Conservation (phyloP, 2,888 invertebrate genomes). For the Mesodorylaimus sp. region DNA sequence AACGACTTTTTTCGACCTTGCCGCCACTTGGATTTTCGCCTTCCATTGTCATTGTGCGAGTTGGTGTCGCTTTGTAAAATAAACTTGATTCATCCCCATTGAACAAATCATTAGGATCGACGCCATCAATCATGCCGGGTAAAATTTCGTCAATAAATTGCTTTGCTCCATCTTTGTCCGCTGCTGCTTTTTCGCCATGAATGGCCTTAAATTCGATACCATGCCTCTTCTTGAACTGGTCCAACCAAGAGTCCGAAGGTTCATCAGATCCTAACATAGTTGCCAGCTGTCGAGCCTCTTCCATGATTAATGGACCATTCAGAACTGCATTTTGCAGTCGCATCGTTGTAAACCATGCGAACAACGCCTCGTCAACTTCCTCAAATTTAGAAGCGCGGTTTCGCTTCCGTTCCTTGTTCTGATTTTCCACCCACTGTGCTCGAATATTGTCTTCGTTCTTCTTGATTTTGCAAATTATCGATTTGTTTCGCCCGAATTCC, state of each 20-base stretch:
- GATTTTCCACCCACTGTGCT: too few species aligned
- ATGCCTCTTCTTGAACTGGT: not conserved
- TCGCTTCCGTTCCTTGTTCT: too few species aligned
- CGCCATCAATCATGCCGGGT: not conserved
- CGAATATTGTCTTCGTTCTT: too few species aligned
- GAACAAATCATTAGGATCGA: not conserved
- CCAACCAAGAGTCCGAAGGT: not conserved
- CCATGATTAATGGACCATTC: too few species aligned
- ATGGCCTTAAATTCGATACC: not conserved
- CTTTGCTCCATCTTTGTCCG: not conserved
- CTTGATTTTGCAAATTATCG: too few species aligned
- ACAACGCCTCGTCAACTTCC: too few species aligned
- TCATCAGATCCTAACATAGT: too few species aligned
- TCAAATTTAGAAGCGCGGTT: too few species aligned
- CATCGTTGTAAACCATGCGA: too few species aligned
- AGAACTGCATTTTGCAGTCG: too few species aligned
- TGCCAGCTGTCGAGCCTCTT: too few species aligned
- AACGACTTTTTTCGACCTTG: not conserved
- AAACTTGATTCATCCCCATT: not conserved
- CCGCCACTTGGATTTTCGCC: not conserved
- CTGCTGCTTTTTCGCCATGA: not conserved
- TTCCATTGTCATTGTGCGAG: not conserved
- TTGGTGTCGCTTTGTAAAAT: not conserved
- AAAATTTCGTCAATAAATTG: not conserved
- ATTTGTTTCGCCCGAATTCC: too few species aligned